These are phyloP conservation scores for Choloepus didactylus DNA, from an alignment of 2,797 vertebrate species.

Conservation along the genomic window DNA sequence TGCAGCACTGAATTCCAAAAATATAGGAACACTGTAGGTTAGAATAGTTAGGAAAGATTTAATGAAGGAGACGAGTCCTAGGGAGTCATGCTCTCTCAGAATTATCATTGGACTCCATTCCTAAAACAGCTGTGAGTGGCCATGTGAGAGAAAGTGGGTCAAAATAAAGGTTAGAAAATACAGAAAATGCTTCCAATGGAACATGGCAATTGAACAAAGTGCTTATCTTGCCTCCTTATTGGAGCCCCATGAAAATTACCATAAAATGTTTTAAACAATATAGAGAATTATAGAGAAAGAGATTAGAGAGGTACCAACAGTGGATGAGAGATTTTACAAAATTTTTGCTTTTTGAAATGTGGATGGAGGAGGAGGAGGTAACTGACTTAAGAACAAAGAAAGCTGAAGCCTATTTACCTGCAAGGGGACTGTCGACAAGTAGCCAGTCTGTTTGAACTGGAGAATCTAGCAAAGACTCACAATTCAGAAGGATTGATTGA, in stretches of 20 bases:
- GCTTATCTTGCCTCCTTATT: slow-evolving; percentile 35
- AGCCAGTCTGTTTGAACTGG: background rate
- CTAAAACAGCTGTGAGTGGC: background rate
- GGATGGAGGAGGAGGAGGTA: background rate
- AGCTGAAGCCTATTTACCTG: background rate
- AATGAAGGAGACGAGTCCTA: background rate
- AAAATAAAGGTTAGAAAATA: slow-evolving; percentile 56
- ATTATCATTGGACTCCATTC: slow-evolving; percentile 12
- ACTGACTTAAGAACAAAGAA: slow-evolving; percentile 3
- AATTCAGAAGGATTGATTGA: background rate
- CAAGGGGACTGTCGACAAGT: background rate
- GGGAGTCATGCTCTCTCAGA: background rate
- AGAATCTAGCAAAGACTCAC: slow-evolving; percentile 39
- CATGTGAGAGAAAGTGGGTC: slow-evolving; percentile 1
- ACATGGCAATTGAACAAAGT: slow-evolving; percentile 5
- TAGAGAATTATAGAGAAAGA: slow-evolving; percentile 33
- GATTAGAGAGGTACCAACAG: background rate
- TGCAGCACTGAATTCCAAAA: background rate
- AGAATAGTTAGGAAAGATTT: background rate
- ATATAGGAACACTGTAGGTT: background rate
- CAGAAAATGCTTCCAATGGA: slow-evolving; percentile 21
- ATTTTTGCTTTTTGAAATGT: background rate
- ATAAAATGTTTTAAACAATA: slow-evolving; percentile 32
- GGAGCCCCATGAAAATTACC: slow-evolving; percentile 41
- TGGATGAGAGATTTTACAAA: background rate